phyloP scores from a whole-genome alignment of 2,797 vertebrate genomes.

The Adelosebastes latens region DNA sequence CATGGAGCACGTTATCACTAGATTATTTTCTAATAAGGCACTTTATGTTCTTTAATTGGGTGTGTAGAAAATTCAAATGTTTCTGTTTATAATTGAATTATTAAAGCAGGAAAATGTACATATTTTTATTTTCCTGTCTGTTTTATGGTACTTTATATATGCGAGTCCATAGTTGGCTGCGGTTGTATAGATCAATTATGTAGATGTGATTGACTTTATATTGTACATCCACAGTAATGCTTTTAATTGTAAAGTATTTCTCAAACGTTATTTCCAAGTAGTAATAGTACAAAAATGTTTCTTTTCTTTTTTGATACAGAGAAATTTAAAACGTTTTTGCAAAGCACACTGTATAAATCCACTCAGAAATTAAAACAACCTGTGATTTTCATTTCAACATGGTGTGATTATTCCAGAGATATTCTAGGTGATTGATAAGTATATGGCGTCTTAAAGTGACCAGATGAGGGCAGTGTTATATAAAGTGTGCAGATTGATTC shows the following conservation, averaged over 20 bases:
- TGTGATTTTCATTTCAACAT: conserved; percentile 51
- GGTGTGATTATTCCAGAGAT: neutral
- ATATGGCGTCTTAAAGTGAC: neutral
- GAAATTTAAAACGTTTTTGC: conserved; percentile 50
- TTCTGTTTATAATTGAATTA: conserved; percentile 60
- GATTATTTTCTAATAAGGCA: conserved; percentile 55
- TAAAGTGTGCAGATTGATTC: neutral
- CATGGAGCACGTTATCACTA: conserved; percentile 44
- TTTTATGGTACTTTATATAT: conserved; percentile 75
- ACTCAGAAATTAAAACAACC: conserved; percentile 67
- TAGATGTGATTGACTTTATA: conserved; percentile 79
- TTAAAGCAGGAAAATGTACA: conserved; percentile 70
- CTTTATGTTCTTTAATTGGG: conserved; percentile 55
- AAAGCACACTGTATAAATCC: conserved; percentile 65
- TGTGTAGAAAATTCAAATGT: conserved; percentile 27
- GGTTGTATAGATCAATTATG: conserved; percentile 80
- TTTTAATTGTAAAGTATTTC: conserved; percentile 92
- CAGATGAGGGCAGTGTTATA: conserved; percentile 62
- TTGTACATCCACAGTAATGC: conserved; percentile 83
- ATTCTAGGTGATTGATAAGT: neutral
- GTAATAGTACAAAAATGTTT: conserved; percentile 53
- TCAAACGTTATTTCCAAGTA: conserved; percentile 67
- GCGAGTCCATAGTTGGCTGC: conserved; percentile 27
- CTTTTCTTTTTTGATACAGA: conserved; percentile 59
- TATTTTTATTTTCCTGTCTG: conserved; percentile 64